Evolutionary conservation across 2,797 vertebrate species (phyloP).

Genomic region (Menidia menidia): DNA sequence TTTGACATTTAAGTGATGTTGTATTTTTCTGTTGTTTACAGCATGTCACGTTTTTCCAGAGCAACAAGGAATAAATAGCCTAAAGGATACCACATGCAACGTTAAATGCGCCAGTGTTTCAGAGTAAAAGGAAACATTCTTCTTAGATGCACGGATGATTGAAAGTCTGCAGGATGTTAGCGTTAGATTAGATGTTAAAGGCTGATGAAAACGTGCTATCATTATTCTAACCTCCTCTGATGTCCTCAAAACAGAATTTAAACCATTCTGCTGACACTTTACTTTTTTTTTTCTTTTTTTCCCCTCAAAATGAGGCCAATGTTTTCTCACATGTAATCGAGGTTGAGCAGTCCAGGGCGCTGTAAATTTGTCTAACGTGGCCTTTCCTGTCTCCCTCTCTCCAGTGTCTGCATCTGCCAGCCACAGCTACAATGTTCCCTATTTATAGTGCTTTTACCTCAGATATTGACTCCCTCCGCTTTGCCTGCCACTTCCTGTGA

Average conservation of each 20-base stretch:
- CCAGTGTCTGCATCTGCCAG: conserved; percentile 56
- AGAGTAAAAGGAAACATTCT: not conserved
- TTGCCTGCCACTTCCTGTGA: conserved; percentile 71
- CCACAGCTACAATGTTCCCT: conserved; percentile 73
- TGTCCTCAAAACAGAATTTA: conserved; percentile 28
- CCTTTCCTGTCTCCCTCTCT: conserved; percentile 65
- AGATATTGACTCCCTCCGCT: conserved; percentile 73
- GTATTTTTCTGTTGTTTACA: not conserved
- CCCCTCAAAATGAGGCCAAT: conserved; percentile 55
- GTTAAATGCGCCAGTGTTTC: not conserved
- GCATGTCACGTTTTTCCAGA: not conserved
- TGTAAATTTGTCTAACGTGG: conserved; percentile 62
- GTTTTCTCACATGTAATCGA: conserved; percentile 70
- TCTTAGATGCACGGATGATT: conserved; percentile 6
- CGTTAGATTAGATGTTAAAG: conserved; percentile 11
- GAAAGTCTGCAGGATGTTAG: conserved; percentile 18
- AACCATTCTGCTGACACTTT: conserved; percentile 53
- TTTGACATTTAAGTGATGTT: not conserved
- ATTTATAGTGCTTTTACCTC: conserved; percentile 79
- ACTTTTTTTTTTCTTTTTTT: conserved; percentile 46
- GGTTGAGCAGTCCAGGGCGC: conserved; percentile 40
- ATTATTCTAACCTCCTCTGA: conserved; percentile 35
- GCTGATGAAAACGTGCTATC: conserved; percentile 24
- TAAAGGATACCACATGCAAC: not conserved
- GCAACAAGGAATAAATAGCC: not conserved